Evolutionary conservation across 2,888 invertebrate genomes (phyloP).

Genomic region (Drosophila limbata): DNA sequence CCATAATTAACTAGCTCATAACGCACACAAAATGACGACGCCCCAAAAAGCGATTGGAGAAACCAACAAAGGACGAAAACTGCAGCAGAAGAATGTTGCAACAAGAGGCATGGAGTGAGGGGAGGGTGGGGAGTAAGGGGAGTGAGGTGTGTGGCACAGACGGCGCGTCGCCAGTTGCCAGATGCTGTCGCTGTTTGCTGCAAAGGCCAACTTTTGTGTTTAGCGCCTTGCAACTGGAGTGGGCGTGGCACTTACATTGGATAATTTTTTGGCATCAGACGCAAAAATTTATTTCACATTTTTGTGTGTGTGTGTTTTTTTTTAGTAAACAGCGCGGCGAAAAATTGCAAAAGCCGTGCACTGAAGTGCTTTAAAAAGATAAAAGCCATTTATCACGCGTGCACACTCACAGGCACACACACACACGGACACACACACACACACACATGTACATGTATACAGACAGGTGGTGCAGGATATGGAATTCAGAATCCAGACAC

Average conservation of each 20-base stretch:
- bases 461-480: conserved; percentile 47
- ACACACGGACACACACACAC: conserved; percentile 11
- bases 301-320: conserved; percentile 6
- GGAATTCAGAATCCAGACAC: conserved; percentile 43
- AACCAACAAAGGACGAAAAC: conserved; percentile 43
- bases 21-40: conserved; percentile 60
- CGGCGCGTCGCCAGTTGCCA: conserved; percentile 55
- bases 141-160: conserved; percentile 3
- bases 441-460: conserved; percentile 13
- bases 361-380: conserved; percentile 79
- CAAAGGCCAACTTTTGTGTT: conserved; percentile 41
- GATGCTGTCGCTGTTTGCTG: conserved; percentile 49
- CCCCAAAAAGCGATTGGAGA: conserved; percentile 7
- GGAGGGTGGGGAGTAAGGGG: background rate
- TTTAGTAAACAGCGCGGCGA: conserved; percentile 5
- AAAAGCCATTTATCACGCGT: conserved; percentile 78
- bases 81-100: conserved; percentile 12
- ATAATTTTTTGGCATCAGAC: conserved; percentile 49
- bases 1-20: conserved; percentile 78
- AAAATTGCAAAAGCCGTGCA: conserved; percentile 67
- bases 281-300: conserved; percentile 12
- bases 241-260: conserved; percentile 63
- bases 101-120: background rate
- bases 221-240: conserved; percentile 25
- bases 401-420: conserved; percentile 49